Conservation (phyloP, 2,113 vertebrate species). For the Propithecus coquereli region DNA sequence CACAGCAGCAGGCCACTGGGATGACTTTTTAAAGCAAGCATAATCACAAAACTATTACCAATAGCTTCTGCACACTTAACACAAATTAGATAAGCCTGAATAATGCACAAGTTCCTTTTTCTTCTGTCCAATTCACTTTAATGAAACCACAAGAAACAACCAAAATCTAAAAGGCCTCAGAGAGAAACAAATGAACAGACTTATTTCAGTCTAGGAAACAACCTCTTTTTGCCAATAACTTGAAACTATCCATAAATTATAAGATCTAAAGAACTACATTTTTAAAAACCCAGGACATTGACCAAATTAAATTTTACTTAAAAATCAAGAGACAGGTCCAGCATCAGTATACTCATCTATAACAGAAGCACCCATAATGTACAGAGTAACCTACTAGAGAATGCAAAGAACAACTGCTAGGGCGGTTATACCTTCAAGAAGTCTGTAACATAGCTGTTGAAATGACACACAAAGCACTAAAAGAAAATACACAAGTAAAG, state of each 20-base stretch:
- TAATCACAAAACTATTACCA: background rate
- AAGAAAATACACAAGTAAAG: background rate
- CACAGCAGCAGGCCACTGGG: background rate
- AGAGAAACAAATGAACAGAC: conserved; percentile 25
- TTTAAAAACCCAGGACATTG: background rate
- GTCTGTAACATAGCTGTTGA: background rate
- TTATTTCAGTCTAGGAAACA: background rate
- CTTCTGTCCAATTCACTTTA: background rate
- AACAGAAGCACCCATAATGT: background rate
- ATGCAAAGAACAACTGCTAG: background rate
- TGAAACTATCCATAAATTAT: conserved; percentile 21
- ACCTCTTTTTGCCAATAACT: background rate
- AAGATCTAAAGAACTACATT: background rate
- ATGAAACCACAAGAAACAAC: conserved; percentile 24
- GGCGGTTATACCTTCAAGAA: background rate
- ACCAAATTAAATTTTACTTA: conserved; percentile 27
- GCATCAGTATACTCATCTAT: background rate
- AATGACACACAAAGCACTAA: background rate
- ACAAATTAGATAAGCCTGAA: background rate
- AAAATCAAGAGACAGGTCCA: background rate
- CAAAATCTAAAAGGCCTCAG: conserved; percentile 10
- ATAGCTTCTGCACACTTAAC: background rate
- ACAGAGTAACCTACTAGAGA: background rate
- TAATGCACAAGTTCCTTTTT: background rate
- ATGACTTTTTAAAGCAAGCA: background rate